Base-by-base conservation (phyloP, 35 echinoderm and acorn worm species). In the Apostichopus parvimensis region DNA sequence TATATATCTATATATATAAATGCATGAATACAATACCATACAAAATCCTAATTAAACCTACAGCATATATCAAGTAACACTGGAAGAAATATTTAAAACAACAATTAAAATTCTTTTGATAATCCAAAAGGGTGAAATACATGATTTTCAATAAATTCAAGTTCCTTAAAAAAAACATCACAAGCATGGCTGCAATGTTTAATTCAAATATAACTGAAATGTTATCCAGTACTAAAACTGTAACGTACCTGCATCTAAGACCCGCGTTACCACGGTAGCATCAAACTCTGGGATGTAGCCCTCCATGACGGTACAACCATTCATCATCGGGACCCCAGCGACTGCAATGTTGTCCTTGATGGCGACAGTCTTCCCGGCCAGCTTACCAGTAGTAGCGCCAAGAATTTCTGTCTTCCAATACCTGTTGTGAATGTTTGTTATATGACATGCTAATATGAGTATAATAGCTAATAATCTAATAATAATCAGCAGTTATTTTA, bases 271-370 rank as follows among this genome's bases (percentile, higher is more conserved):
- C 53, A 96, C 91, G 15, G 95, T 96, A 18, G 95, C 93, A 80
- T 96, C 95, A 92, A 89, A 94, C 22, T 96, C 95, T 58, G 95
- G 92, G 12, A 94, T 76, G 55, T 94, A 96, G 5, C 90, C 90
- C 59, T 96, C 95, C 22, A 92, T 62, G 21, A 79, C 59, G 6
- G 64, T 77, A 26, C 24, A 92, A 6, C 95, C 95, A 57, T 86
- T 87, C 95, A 92, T 94, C 92, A 96, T 96, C 1, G 95, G 95
- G 8, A 96, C 92, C 56, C 95, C 93, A 34, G 95, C 93, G 5
- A 96, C 87, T n/a, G 90, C 77, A 34, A 96, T 82, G 23, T 53
- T 93, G 60, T 96, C 95, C 71, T 96, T 96, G 90, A 96, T 85
- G 2, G 91, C 95, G 4, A 96, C 55, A 7, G 82, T 82, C 87